Evolutionary conservation across 2,888 invertebrate genomes (phyloP).

Genomic region (Mythimna impura): DNA sequence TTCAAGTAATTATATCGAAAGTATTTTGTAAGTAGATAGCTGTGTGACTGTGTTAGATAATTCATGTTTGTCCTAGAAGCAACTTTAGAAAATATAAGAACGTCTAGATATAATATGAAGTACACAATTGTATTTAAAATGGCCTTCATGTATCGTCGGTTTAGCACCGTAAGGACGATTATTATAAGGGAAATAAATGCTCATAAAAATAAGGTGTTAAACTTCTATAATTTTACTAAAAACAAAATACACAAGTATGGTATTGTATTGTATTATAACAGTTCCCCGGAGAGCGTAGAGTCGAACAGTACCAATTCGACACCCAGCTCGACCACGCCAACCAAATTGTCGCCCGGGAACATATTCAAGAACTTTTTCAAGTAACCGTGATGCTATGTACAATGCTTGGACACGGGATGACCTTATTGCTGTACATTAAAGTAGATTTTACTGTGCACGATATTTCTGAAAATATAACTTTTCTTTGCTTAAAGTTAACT

Average conservation of each 20-base stretch:
- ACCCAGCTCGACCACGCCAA: conserved; percentile 89
- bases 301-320: conserved; percentile 87
- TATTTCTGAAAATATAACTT: not conserved
- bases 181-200: not conserved
- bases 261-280: conserved; percentile 62
- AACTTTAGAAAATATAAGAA: conserved; percentile 1
- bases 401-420: conserved; percentile 75
- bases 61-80: conserved; percentile 28
- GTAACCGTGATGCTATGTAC: conserved; percentile 89
- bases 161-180: not conserved
- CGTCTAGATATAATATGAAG: not conserved
- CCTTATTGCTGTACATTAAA: conserved; percentile 22
- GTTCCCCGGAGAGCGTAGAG: conserved; percentile 84
- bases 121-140: not conserved
- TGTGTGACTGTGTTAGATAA: conserved; percentile 31
- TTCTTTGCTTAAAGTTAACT: not conserved
- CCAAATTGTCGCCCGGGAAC: conserved; percentile 96
- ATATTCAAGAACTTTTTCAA: conserved; percentile 99
- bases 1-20: conserved; percentile 4
- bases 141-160: not conserved
- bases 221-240: not conserved
- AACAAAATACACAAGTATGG: conserved; percentile 19
- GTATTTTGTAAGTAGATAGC: conserved; percentile 16
- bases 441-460: conserved; percentile 1
- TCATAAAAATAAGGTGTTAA: not conserved